These are phyloP conservation scores for Albula glossodonta DNA, from an alignment of 2,113 vertebrate genomes.

Conservation along the genomic window DNA sequence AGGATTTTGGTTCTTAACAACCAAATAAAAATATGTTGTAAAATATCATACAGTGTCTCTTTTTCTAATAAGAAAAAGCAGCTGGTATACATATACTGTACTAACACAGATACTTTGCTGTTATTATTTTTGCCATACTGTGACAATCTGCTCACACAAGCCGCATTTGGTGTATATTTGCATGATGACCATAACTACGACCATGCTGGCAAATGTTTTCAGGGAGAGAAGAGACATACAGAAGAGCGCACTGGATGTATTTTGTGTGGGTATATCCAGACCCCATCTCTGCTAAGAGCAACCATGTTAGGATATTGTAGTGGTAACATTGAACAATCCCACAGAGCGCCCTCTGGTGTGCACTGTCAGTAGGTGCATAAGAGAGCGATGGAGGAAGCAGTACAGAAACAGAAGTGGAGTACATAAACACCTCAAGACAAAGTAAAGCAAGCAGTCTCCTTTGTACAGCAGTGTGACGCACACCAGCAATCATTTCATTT, in stretches of 20 bases:
- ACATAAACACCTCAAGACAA: no score
- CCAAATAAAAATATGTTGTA: no score
- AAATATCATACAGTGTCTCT: background rate
- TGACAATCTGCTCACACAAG: background rate
- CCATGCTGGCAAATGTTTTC: no score
- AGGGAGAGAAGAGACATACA: no score
- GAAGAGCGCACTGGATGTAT: no score
- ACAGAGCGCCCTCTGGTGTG: constrained; percentile 7
- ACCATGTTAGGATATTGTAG: background rate
- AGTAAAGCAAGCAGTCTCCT: no score
- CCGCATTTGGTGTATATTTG: background rate
- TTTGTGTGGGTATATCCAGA: no score
- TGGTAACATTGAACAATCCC: background rate
- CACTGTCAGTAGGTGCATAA: background rate
- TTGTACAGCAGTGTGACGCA: no score
- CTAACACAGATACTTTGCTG: background rate
- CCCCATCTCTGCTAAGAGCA: no score
- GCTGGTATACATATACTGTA: background rate
- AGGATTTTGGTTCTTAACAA: no score
- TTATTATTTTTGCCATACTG: background rate
- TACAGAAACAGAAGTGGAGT: no score
- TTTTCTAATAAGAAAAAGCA: background rate
- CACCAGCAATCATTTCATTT: background rate
- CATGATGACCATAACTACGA: no score
- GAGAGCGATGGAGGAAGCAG: background rate